These are phyloP conservation scores for Drosophila hydei DNA, from an alignment of 1,140 invertebrate genomes.

Conservation along the genomic window DNA sequence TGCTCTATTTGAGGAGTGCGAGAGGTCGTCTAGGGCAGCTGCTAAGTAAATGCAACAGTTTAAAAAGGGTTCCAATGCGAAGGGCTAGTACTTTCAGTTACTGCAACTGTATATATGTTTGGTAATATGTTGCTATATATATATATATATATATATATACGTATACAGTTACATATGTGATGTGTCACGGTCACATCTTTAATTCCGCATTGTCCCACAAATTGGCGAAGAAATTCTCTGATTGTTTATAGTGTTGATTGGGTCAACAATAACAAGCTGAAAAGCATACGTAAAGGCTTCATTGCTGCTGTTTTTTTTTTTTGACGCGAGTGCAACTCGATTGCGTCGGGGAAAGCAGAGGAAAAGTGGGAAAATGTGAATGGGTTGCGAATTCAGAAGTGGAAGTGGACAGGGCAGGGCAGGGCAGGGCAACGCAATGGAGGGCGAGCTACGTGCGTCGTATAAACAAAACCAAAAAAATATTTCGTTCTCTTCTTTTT, in stretches of 20 bases:
- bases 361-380: constrained; percentile 3
- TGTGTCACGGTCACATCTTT: background rate
- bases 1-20: no score
- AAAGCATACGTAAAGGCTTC: constrained; percentile 1
- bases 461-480: constrained; percentile 31
- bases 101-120: no score
- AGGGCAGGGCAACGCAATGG: no score
- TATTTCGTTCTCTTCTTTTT: background rate
- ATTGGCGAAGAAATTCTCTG: constrained; percentile 22
- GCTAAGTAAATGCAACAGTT: no score
- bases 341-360: constrained; percentile 39
- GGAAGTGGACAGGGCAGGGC: no score
- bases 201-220: background rate
- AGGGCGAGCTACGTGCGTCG: constrained; percentile 26
- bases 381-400: background rate
- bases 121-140: no score
- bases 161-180: no score
- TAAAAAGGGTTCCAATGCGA: no score
- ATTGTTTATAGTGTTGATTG: constrained; percentile 45
- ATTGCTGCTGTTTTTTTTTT: constrained; percentile 6
- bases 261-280: constrained; percentile 22
- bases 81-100: no score
- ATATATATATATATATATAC: no score
- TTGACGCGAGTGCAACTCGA: constrained; percentile 26
- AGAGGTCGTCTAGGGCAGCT: no score